These are phyloP conservation scores for Amphilophus citrinellus DNA, from an alignment of 2,113 vertebrate genomes.

Conservation along the genomic window DNA sequence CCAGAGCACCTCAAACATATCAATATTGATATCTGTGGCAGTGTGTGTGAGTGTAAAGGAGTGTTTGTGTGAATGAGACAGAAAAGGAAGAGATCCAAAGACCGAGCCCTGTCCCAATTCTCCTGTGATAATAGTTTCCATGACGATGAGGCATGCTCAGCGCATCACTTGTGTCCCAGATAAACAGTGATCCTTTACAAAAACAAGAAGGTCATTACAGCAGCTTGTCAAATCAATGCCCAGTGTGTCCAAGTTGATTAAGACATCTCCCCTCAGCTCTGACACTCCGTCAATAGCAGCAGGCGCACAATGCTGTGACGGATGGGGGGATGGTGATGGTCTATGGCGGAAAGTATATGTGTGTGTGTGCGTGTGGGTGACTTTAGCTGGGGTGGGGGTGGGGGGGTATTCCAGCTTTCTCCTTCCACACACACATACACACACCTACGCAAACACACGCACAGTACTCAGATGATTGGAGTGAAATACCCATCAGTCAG, in stretches of 20 bases:
- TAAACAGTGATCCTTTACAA: conserved; percentile 99
- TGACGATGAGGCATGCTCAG: conserved; percentile 89
- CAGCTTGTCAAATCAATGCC: conserved; percentile 99
- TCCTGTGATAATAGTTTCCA: conserved; percentile 91
- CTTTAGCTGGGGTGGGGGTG: background rate
- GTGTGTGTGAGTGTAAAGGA: background rate
- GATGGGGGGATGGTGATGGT: conserved; percentile 75
- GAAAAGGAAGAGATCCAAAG: conserved; percentile 31
- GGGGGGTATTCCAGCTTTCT: background rate
- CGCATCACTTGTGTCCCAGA: conserved; percentile 86
- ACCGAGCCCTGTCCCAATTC: conserved; percentile 51
- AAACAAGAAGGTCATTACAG: conserved; percentile 99
- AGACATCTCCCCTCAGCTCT: conserved; percentile 94
- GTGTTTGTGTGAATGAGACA: conserved; percentile 17
- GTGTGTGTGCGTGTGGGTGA: conserved; percentile 12
- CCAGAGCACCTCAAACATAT: conserved; percentile 42
- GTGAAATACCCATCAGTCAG: conserved; percentile 99
- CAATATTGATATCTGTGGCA: conserved; percentile 1
- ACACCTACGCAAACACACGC: conserved; percentile 59
- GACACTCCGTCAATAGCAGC: conserved; percentile 95
- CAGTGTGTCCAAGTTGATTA: conserved; percentile 97
- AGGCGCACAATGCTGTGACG: conserved; percentile 46
- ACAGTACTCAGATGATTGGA: conserved; percentile 93
- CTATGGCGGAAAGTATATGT: conserved; percentile 48
- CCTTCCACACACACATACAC: conserved; percentile 28